These are phyloP conservation scores for Pantherophis alleghaniensis DNA, from an alignment of 2,797 vertebrate genomes.

Conservation along the genomic window DNA sequence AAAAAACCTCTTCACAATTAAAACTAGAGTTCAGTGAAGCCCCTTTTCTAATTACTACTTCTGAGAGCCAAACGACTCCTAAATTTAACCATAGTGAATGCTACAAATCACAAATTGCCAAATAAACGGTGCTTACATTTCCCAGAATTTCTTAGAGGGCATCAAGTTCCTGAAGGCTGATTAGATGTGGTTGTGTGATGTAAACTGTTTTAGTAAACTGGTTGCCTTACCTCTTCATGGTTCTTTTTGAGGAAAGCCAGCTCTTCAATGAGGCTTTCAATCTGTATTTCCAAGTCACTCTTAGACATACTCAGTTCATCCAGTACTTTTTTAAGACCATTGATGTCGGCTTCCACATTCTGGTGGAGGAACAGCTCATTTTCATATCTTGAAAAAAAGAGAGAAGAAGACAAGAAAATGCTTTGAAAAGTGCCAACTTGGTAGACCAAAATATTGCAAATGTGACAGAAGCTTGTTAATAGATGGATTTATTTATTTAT, in stretches of 20 bases:
- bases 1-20: background rate
- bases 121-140: background rate
- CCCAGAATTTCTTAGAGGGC: background rate
- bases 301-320: conserved; percentile 62
- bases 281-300: conserved; percentile 64
- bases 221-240: conserved; percentile 58
- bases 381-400: conserved; percentile 59
- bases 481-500: background rate
- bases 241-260: conserved; percentile 62
- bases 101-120: background rate
- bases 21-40: background rate
- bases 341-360: conserved; percentile 66
- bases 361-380: conserved; percentile 66
- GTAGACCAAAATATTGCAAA: background rate
- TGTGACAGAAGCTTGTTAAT: background rate
- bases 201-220: background rate
- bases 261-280: conserved; percentile 62
- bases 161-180: background rate
- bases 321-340: conserved; percentile 58
- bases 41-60: background rate
- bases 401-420: background rate
- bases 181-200: background rate
- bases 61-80: background rate
- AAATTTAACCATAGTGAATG: background rate
- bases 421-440: background rate